A percentile compares a stretch with the other conserved stretches of the same genome.
These are phyloP conservation scores for Molossus molossus DNA, from an alignment of 2,797 vertebrate genomes.

Conservation along the genomic window DNA sequence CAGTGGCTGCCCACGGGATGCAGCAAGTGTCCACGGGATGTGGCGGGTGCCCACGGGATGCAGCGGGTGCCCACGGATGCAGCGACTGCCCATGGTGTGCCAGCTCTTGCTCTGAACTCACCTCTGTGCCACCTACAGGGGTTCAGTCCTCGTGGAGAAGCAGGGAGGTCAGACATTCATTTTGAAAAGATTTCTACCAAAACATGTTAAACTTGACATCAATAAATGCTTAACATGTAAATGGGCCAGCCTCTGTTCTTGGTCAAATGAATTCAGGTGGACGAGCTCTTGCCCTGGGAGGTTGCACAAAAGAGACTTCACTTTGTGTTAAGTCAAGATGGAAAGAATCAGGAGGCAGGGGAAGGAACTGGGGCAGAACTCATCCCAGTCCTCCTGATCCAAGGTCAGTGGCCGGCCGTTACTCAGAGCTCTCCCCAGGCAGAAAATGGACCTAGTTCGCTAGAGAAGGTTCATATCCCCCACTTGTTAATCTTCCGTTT, in stretches of 20 bases:
- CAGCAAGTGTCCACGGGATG: no score
- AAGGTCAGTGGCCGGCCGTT: background rate
- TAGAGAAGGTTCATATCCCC: background rate
- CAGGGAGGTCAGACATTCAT: background rate
- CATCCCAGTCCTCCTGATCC: background rate
- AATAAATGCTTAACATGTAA: background rate
- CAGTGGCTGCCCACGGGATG: no score
- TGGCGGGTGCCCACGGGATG: no score
- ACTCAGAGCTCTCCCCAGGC: background rate
- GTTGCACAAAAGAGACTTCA: background rate
- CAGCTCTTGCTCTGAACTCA: rapidly evolving
- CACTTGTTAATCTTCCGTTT: background rate
- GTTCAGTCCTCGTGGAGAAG: rapidly evolving
- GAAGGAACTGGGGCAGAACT: background rate
- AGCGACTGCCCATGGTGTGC: rapidly evolving
- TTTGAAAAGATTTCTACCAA: constrained; percentile 15
- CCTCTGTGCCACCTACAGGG: rapidly evolving
- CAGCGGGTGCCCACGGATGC: background rate
- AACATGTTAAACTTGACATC: background rate
- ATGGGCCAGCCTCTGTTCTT: background rate
- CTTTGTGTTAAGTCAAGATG: background rate
- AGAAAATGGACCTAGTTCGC: background rate
- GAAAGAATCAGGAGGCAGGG: background rate
- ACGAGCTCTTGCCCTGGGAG: background rate
- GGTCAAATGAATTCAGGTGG: background rate